Evolutionary conservation across 2,888 invertebrate species (phyloP).

Genomic region (Oscheius sp.): DNA sequence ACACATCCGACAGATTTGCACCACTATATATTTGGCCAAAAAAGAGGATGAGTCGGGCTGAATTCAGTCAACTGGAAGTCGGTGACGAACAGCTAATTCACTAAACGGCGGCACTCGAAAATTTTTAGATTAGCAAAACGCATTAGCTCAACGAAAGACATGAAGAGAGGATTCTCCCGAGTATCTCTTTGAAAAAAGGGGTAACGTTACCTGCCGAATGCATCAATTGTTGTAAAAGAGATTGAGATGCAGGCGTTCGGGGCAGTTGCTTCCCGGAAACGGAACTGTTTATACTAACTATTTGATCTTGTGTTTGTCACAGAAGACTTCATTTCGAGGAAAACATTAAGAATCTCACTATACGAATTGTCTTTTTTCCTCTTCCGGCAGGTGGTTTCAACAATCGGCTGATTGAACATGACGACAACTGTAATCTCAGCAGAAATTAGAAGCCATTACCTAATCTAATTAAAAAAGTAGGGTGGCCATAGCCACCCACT

Average conservation of each 20-base stretch:
- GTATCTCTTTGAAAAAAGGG: neutral
- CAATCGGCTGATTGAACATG: no score
- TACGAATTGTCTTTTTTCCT: neutral
- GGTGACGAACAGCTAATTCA: constrained; percentile 24
- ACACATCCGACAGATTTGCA: neutral
- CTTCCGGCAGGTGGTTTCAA: no score
- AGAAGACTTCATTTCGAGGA: neutral
- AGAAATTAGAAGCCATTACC: no score
- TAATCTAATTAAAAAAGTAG: neutral
- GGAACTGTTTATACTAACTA: constrained; percentile 7
- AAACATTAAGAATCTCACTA: neutral
- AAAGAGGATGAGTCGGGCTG: neutral
- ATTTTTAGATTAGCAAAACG: constrained; percentile 31
- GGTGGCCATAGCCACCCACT: constrained; percentile 12
- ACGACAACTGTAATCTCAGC: no score
- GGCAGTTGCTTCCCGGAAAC: constrained; percentile 4
- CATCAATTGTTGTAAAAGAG: constrained; percentile 18
- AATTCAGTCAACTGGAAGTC: constrained; percentile 22
- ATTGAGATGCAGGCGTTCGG: constrained; percentile 11
- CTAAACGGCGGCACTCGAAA: constrained; percentile 27
- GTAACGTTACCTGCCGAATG: constrained; percentile 1
- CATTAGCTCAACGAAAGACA: constrained; percentile 13
- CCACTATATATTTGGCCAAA: neutral
- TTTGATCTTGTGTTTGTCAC: neutral
- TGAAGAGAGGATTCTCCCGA: neutral